Evolutionary conservation across 2,888 invertebrate species (phyloP), one percentile per base, ranked within the genome.

Genomic region (Drosophila niveifrons): DNA sequence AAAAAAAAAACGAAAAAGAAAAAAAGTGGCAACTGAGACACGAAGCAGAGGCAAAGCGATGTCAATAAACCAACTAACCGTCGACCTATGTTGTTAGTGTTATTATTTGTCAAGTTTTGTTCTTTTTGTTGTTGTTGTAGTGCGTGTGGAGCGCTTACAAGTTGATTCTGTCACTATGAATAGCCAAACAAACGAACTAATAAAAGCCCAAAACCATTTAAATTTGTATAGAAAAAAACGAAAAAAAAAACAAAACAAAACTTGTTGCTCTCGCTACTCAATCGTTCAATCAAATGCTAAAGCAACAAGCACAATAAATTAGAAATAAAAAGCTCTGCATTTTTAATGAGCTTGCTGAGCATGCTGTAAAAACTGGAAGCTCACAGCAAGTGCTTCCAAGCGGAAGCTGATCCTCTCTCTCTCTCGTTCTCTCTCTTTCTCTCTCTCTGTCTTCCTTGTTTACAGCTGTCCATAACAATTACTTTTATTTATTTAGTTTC

Each of bases 41-140:
- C 36, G 36, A 43, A 63, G 57, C 43, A 11, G 78, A 59, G 63
- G 39, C 39, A 13, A 41, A 64, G 70, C 75, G 87, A 83, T 80
- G 88, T 82, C 88, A 88, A 85, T 82, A 88, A 86, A 85, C 88
- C 86, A 85, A 78, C 81, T 79, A 88, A 63, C 71, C 74, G 64
- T 53, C 57, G 57, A 57, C 57, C 57, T 57, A 68, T 65, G 17
- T 56, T 53, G 51, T 47, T 71, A 3, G 28, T 36, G 15, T 46
- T 53, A 4, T 29, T 44, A 13, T 10, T 10, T 36, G 3, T 36
- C n/a, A 23, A 23, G 23, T 23, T 23, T 28, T 44, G 4, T 15
- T 46, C 11, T 10, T 64, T 8, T 9, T 23, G 17, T n/a, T 66
- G 50, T 31, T 65, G 52, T 43, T 53, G 57, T 47, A 9, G 57